These are phyloP conservation scores for Thunnus thynnus DNA, from an alignment of 2,113 vertebrate species.

Conservation along the genomic window DNA sequence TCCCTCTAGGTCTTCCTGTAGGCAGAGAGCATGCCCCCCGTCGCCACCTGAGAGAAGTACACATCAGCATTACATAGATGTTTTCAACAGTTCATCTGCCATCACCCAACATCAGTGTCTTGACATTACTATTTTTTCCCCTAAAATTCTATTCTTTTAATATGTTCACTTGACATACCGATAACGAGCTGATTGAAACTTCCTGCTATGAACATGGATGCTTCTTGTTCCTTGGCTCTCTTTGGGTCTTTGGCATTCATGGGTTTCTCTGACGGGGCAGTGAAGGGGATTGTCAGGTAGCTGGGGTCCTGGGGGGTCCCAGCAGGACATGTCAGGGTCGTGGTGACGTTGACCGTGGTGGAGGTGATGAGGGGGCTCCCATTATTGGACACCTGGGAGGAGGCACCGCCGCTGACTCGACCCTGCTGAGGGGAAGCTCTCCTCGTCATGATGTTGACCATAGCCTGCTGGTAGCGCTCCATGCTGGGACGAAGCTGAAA, in stretches of 20 bases:
- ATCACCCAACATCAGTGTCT: no score
- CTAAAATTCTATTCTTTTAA: background rate
- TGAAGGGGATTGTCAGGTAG: slow-evolving; percentile 79
- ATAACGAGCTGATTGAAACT: slow-evolving; percentile 83
- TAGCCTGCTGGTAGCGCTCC: slow-evolving; percentile 87
- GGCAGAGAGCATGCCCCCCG: slow-evolving; percentile 85
- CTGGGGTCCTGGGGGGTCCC: slow-evolving; percentile 72
- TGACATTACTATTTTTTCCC: background rate
- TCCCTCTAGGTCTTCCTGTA: slow-evolving; percentile 79
- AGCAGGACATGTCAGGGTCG: slow-evolving; percentile 47
- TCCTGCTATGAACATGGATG: slow-evolving; percentile 88
- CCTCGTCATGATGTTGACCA: slow-evolving; percentile 86
- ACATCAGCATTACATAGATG: slow-evolving; percentile 7
- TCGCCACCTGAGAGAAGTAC: slow-evolving; percentile 84
- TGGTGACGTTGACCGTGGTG: background rate
- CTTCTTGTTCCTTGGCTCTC: slow-evolving; percentile 84
- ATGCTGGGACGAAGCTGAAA: slow-evolving; percentile 87
- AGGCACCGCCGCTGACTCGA: slow-evolving; percentile 38
- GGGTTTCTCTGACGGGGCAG: slow-evolving; percentile 64
- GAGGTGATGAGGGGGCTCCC: background rate
- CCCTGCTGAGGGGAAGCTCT: slow-evolving; percentile 54
- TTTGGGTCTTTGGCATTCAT: slow-evolving; percentile 78
- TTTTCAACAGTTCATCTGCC: background rate
- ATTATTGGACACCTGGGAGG: slow-evolving; percentile 16
- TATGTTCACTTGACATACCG: slow-evolving; percentile 74